These are phyloP conservation scores for Zophobas morio DNA, from an alignment of 1,140 invertebrate species.

Conservation along the genomic window DNA sequence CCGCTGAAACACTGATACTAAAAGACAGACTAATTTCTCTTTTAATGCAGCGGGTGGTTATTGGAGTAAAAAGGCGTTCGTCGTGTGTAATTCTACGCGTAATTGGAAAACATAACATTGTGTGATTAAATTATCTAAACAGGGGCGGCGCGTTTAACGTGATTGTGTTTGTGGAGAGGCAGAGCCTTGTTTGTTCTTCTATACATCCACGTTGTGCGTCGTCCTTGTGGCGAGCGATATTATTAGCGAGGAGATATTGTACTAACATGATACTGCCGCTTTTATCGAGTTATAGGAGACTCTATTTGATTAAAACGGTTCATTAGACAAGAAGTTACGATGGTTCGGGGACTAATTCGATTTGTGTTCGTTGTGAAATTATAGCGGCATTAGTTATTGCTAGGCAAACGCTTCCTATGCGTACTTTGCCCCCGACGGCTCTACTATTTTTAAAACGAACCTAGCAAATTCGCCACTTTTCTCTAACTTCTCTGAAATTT, in stretches of 20 bases:
- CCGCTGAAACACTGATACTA: background rate
- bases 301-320: slow-evolving; percentile 42
- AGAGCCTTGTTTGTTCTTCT: slow-evolving; percentile 24
- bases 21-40: background rate
- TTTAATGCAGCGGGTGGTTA: background rate
- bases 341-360: slow-evolving; percentile 3
- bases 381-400: slow-evolving; percentile 26
- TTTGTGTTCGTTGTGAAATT: slow-evolving; percentile 15
- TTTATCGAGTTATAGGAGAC: slow-evolving; percentile 35
- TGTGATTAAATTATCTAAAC: slow-evolving; percentile 34
- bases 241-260: slow-evolving; percentile 36
- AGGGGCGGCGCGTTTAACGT: slow-evolving; percentile 31
- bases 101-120: slow-evolving; percentile 20
- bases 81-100: slow-evolving; percentile 4
- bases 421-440: too few relatives aligned
- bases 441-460: too few relatives aligned
- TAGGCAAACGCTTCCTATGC: background rate
- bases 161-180: slow-evolving; percentile 39
- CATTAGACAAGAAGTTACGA: slow-evolving; percentile 22
- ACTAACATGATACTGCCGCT: slow-evolving; percentile 32
- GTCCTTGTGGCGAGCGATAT: slow-evolving; percentile 31
- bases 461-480: too few relatives aligned
- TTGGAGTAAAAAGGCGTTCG: slow-evolving; percentile 4
- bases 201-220: slow-evolving; percentile 23
- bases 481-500: too few relatives aligned